Base-by-base conservation (phyloP, 2,113 vertebrate species). In the Paratilapia polleni region DNA sequence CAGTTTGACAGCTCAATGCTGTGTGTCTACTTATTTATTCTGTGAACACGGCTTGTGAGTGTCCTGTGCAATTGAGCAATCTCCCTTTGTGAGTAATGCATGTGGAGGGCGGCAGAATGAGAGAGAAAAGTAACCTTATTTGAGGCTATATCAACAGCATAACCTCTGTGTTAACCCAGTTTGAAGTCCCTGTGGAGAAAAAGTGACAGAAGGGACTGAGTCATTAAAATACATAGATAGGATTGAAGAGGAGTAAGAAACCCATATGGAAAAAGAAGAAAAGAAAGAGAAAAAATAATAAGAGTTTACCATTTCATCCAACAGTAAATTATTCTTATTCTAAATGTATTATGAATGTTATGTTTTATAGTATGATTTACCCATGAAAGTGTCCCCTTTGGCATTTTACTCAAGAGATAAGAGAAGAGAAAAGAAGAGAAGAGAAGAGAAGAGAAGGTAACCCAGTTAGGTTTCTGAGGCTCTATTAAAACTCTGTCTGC, bases 401-500 rank as follows among this genome's bases (percentile, higher is more conserved):
- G 41, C 12, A 43, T 43, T 10, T 43, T 43, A 12, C 11, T 43
- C 38, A 41, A 41, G 4, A 14, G 14, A 47, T 4, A 47, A 47
- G 43, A 47, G 43, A 47, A 47, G 41, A 43, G 41, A 43, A 43
- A 31, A 64, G 60, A 15, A 43, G 15, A 17, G 20, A 11, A 11
- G 17, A 68, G 34, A 66, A 24, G 54, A 24, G 54, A 78, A 58
- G 17, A 78, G 15, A n/a, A 81, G 28, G 14, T 66, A 91, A 89
- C 56, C 59, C 57, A 88, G 61, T 87, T 68, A 43, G 78, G 63
- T 66, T 60, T 84, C 34, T 49, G 61, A 70, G 56, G 66, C 47
- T 85, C 13, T 70, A 77, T 83, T 82, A 83, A 81, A 91, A 78
- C 62, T 86, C 88, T 47, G 22, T 77, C 84, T 77, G 77, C 77